These are phyloP conservation scores for Chaetodon trifascialis DNA, from an alignment of 2,113 vertebrate genomes.

Conservation along the genomic window DNA sequence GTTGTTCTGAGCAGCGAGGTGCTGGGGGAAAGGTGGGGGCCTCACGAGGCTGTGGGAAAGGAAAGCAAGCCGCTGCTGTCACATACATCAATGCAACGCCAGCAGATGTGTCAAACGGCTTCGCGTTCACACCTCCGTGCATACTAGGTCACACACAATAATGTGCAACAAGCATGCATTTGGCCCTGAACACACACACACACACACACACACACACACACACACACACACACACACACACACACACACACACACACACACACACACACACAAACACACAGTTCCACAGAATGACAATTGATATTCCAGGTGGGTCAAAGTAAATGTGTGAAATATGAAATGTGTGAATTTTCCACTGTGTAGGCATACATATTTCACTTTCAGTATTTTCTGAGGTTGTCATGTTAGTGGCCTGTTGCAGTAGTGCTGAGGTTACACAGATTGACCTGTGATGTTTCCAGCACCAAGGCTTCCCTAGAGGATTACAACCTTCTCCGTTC, in stretches of 20 bases:
- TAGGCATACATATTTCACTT: conserved; percentile 19
- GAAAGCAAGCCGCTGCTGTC: conserved; percentile 71
- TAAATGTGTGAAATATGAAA: conserved; percentile 47
- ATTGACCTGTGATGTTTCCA: conserved; percentile 53
- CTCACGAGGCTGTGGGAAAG: conserved; percentile 73
- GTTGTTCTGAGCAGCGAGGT: conserved; percentile 43
- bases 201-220: conserved; percentile 12
- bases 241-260: conserved; percentile 19
- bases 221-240: no score
- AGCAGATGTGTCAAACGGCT: conserved; percentile 82
- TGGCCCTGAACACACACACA: conserved; percentile 30
- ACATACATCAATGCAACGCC: conserved; percentile 72
- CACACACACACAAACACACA: conserved; percentile 6
- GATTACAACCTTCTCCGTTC: conserved; percentile 64
- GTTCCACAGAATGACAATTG: conserved; percentile 47
- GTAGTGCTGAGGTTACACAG: conserved; percentile 10
- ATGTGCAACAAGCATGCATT: conserved; percentile 50
- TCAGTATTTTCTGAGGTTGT: conserved; percentile 14
- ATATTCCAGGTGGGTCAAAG: conserved; percentile 59
- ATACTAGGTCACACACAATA: conserved; percentile 50
- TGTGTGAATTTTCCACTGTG: conserved; percentile 57
- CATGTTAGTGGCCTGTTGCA: conserved; percentile 2
- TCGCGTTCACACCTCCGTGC: conserved; percentile 77
- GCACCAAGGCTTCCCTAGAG: conserved; percentile 48
- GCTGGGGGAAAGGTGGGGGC: conserved; percentile 58